phyloP scores from a whole-genome alignment of 2,888 invertebrate species.

The Idaea dimidiata region DNA sequence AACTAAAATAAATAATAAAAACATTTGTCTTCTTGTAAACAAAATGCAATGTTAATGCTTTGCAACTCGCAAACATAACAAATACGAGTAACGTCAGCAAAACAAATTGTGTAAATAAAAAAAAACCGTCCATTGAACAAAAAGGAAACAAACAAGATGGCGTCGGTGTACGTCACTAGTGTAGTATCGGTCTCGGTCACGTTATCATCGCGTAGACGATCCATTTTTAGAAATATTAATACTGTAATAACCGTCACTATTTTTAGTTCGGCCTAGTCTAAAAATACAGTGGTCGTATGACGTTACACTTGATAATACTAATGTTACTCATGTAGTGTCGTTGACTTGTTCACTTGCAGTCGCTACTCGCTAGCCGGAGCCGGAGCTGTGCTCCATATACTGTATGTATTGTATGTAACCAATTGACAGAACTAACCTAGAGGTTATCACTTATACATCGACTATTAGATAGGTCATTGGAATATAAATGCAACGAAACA shows the following conservation, averaged over 20 bases:
- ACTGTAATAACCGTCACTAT: constrained; percentile 79
- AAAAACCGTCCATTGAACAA: constrained; percentile 35
- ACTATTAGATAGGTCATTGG: constrained; percentile 45
- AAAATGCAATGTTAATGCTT: constrained; percentile 17
- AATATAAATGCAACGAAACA: constrained; percentile 26
- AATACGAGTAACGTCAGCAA: constrained; percentile 19
- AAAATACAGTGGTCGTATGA: constrained; percentile 72
- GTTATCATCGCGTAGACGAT: constrained; percentile 76
- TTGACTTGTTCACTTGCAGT: constrained; percentile 78
- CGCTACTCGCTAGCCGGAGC: too few relatives aligned
- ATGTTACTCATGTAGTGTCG: constrained; percentile 69
- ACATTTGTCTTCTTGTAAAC: background rate
- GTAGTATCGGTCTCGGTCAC: constrained; percentile 63
- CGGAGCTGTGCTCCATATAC: constrained; percentile 55
- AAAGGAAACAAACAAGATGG: constrained; percentile 59
- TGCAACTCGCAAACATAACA: constrained; percentile 7
- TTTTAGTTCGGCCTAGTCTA: constrained; percentile 79
- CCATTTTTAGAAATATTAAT: constrained; percentile 82
- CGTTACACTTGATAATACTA: constrained; percentile 74
- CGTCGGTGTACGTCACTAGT: constrained; percentile 54
- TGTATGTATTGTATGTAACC: constrained; percentile 43
- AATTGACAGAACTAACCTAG: constrained; percentile 39
- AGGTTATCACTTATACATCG: constrained; percentile 47
- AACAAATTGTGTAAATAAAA: constrained; percentile 35
- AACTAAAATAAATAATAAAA: background rate